Evolutionary conservation across 1,140 invertebrate species (phyloP), one percentile per base, ranked within the genome.

Genomic region (Neodiprion virginianus): DNA sequence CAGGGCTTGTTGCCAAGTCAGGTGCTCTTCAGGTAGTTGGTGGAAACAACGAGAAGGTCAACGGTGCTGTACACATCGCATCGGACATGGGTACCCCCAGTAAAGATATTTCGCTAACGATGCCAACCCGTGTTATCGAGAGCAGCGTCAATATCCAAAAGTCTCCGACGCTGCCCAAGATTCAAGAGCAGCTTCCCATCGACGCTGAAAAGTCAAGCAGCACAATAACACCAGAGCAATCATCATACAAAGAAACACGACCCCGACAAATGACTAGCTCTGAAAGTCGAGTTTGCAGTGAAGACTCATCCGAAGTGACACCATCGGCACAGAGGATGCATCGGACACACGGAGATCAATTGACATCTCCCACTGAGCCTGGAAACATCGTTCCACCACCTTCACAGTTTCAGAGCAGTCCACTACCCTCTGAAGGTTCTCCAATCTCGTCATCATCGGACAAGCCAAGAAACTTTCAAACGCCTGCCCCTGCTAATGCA

Each of bases 361-460:
- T 23, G 4, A 8, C 12, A 61, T 61, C 79, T 84, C 89, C 81
- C 85, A 90, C 77, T 14, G 53, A 61, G 89, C 75, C 90, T 91
- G 82, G 82, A 71, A 80, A 77, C 81, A 94, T 94, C 68, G 92
- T 95, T 76, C 93, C 94, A 72, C 93, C 93, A n/a, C 94, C 93
- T 50, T 90, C 90, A 72, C 92, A 93, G 82, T 94, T 94, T 76
- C 92, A 91, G 78, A 92, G 92, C 71, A 93, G 92, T 80, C 92
- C 92, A 74, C 88, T 91, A 17, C 85, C 91, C 9, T 93, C 92
- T 14, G 92, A 93, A 74, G 82, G 80, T 21, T 82, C 84, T 0
- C 78, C 85, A 7, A 84, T 81, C 12, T 86, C 87, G 3, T 90
- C 91, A 74, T 91, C 90, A 48, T 89, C 89, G 74, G 91, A 92